A percentile compares a stretch with the other conserved stretches of the same genome.
Conservation (phyloP, 1,140 invertebrate species). For the Dendroctonus valens region DNA sequence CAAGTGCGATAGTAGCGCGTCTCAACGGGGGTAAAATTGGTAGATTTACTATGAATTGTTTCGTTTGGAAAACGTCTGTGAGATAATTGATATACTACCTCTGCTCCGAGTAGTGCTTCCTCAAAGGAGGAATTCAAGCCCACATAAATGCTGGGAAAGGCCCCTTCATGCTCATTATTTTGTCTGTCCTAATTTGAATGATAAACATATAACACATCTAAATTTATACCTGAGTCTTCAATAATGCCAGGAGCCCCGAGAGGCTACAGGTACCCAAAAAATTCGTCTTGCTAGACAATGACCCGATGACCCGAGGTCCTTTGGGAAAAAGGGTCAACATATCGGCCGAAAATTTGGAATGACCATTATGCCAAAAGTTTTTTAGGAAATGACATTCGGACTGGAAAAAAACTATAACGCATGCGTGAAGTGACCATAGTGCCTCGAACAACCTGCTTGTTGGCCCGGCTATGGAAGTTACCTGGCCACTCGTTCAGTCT, state of each 20-base stretch:
- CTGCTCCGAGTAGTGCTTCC: too few relatives aligned
- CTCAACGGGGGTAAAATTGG: too few relatives aligned
- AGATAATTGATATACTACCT: too few relatives aligned
- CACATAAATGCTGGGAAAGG: background rate
- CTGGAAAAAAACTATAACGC: constrained; percentile 28
- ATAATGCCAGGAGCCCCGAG: background rate
- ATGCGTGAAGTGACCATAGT: constrained; percentile 34
- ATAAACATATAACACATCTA: constrained; percentile 24
- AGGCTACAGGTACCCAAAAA: constrained; percentile 2
- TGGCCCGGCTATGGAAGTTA: constrained; percentile 30
- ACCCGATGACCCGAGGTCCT: constrained; percentile 25
- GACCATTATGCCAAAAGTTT: constrained; percentile 33
- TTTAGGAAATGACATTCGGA: constrained; percentile 28
- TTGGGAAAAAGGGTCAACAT: constrained; percentile 31
- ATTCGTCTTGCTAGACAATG: constrained; percentile 17
- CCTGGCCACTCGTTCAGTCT: constrained; percentile 33
- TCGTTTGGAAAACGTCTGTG: too few relatives aligned
- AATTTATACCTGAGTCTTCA: constrained; percentile 22
- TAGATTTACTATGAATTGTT: too few relatives aligned
- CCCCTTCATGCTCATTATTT: constrained; percentile 11
- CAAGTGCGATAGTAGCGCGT: too few relatives aligned
- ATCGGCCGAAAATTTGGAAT: constrained; percentile 10
- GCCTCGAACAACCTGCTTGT: constrained; percentile 31
- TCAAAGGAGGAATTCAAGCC: background rate
- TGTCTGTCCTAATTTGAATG: constrained; percentile 29